Evolutionary conservation across 1,140 invertebrate species (phyloP).

Genomic region (Aphelenchoides besseyi): DNA sequence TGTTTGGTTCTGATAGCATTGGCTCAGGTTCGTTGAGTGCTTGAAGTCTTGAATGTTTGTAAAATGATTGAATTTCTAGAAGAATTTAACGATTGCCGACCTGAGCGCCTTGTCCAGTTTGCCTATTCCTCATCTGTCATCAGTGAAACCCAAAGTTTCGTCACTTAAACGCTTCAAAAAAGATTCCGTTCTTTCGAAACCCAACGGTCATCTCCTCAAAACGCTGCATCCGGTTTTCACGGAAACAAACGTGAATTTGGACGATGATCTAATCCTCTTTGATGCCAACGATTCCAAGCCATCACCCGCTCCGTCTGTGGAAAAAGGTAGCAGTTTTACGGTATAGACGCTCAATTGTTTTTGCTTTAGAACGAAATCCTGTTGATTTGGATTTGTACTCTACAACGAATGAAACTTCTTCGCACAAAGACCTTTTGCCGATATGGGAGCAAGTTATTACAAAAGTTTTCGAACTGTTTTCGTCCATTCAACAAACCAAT

Average conservation of each 20-base stretch:
- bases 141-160: slow-evolving; percentile 25
- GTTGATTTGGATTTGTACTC: neutral
- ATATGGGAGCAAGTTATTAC: slow-evolving; percentile 10
- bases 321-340: neutral
- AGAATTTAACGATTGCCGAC: slow-evolving; percentile 42
- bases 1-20: slow-evolving; percentile 54
- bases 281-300: neutral
- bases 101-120: slow-evolving; percentile 33
- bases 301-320: neutral
- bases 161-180: slow-evolving; percentile 14
- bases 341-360: too few species aligned
- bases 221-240: slow-evolving; percentile 3
- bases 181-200: slow-evolving; percentile 17
- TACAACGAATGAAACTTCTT: neutral
- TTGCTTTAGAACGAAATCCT: neutral
- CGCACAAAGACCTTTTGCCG: neutral
- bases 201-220: slow-evolving; percentile 29
- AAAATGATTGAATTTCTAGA: too few species aligned
- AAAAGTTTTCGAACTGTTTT: neutral
- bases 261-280: slow-evolving; percentile 18
- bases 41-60: neutral
- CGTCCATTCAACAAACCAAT: slow-evolving; percentile 19
- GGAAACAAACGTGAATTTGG: slow-evolving; percentile 14
- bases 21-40: slow-evolving; percentile 41
- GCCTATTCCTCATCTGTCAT: slow-evolving; percentile 42